Percentiles rank a stretch among this genome's conserved stretches.
Evolutionary conservation across 2,113 vertebrate species (phyloP).

Genomic region (Morone chrysops): DNA sequence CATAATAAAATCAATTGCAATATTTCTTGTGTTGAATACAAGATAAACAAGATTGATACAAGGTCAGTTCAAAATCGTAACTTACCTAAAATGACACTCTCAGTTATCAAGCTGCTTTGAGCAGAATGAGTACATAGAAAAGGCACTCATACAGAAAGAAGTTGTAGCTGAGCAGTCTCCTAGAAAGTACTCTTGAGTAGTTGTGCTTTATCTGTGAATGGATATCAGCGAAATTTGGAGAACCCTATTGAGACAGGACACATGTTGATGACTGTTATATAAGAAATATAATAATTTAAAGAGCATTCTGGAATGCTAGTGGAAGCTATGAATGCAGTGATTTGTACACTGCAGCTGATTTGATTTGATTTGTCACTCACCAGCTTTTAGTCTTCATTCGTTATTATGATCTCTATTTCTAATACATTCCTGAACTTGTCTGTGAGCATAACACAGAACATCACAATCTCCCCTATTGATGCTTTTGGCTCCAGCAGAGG

Average conservation of each 20-base stretch:
- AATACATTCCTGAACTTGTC: constrained; percentile 3
- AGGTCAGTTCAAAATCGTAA: constrained; percentile 1
- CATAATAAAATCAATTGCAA: constrained; percentile 2
- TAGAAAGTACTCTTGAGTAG: background rate
- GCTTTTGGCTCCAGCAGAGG: constrained; percentile 35
- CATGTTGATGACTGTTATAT: background rate
- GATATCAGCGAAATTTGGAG: constrained; percentile 11
- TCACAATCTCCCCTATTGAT: constrained; percentile 45
- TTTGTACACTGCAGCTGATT: background rate
- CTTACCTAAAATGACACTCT: constrained; percentile 19
- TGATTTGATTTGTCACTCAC: constrained; percentile 24
- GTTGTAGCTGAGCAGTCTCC: constrained; percentile 9
- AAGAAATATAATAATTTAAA: background rate
- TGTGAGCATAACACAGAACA: constrained; percentile 36
- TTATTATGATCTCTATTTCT: constrained; percentile 10
- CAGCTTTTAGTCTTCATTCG: constrained; percentile 17
- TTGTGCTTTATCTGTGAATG: constrained; percentile 11
- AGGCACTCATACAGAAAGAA: background rate
- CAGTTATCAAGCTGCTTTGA: constrained; percentile 10
- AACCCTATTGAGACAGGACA: background rate
- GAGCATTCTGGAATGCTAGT: too few relatives aligned
- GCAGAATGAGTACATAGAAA: constrained; percentile 7
- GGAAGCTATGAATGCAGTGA: background rate
- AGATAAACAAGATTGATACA: background rate
- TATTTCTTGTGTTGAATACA: background rate